Percentiles rank a stretch among this genome's conserved stretches.
Conservation (phyloP, 1,140 invertebrate genomes). For the Drosophila hydei region DNA sequence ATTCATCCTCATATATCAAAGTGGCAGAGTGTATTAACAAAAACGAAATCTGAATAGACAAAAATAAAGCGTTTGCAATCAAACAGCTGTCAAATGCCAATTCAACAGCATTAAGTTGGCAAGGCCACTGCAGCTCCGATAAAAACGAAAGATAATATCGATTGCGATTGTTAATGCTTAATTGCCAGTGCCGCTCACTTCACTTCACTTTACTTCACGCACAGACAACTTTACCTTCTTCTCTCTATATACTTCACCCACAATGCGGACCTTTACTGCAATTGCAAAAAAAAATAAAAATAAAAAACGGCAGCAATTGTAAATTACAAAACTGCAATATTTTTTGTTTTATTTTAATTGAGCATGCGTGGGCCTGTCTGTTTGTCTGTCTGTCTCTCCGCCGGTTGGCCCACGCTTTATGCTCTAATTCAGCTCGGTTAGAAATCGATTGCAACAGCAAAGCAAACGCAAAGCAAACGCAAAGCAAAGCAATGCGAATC, state of each 20-base stretch:
- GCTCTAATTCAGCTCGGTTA: slow-evolving; percentile 78
- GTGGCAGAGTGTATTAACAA: slow-evolving; percentile 26
- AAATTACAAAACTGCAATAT: slow-evolving; percentile 51
- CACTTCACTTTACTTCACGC: slow-evolving; percentile 51
- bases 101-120: slow-evolving; percentile 36
- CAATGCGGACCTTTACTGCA: neutral
- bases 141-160: slow-evolving; percentile 45
- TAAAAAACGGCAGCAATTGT: slow-evolving; percentile 42
- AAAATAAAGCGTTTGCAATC: slow-evolving; percentile 33
- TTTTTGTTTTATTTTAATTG: slow-evolving; percentile 70
- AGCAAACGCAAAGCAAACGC: slow-evolving; percentile 23
- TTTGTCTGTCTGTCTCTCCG: slow-evolving; percentile 8
- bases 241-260: slow-evolving; percentile 5
- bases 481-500: slow-evolving; percentile 33
- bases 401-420: slow-evolving; percentile 75
- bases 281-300: slow-evolving; percentile 17
- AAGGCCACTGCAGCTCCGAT: slow-evolving; percentile 19
- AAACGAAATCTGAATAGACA: slow-evolving; percentile 25
- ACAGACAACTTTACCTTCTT: slow-evolving; percentile 7
- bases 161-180: slow-evolving; percentile 57
- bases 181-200: slow-evolving; percentile 63
- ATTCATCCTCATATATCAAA: slow-evolving; percentile 45
- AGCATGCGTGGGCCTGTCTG: slow-evolving; percentile 60
- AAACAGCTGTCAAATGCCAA: slow-evolving; percentile 42
- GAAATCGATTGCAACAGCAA: slow-evolving; percentile 74